Percentiles rank a stretch among this genome's conserved stretches.
Evolutionary conservation across 2,797 vertebrate species (phyloP).

Genomic region (Eidolon dupreanum): DNA sequence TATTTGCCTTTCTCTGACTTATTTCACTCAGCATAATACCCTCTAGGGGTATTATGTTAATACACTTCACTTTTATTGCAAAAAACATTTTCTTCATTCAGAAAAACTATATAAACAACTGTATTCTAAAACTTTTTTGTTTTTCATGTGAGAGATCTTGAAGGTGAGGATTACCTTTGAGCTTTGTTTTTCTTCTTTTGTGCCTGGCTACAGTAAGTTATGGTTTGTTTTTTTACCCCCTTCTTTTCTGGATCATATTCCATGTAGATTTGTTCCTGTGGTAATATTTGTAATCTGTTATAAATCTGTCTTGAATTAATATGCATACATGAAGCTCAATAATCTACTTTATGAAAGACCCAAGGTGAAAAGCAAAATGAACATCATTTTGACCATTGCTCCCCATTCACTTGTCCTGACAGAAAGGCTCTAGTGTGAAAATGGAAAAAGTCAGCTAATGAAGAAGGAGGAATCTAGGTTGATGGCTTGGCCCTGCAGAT

Average conservation of each 20-base stretch:
- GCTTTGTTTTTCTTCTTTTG: background rate
- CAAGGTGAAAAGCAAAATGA: background rate
- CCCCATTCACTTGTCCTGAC: background rate
- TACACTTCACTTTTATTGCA: background rate
- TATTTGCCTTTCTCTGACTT: background rate
- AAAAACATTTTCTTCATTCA: background rate
- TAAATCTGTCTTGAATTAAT: background rate
- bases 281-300: background rate
- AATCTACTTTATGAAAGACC: background rate
- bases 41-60: background rate
- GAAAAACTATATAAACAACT: background rate
- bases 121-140: background rate
- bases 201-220: background rate
- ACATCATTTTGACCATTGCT: background rate
- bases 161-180: background rate
- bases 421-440: background rate
- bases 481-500: background rate
- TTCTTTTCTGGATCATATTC: background rate
- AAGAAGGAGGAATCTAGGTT: background rate
- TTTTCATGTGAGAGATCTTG: background rate
- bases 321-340: background rate
- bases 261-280: background rate
- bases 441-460: background rate
- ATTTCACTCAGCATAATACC: background rate
- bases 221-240: background rate